These are phyloP conservation scores for Oryzias sinensis DNA, from an alignment of 2,797 vertebrate species.

Conservation along the genomic window DNA sequence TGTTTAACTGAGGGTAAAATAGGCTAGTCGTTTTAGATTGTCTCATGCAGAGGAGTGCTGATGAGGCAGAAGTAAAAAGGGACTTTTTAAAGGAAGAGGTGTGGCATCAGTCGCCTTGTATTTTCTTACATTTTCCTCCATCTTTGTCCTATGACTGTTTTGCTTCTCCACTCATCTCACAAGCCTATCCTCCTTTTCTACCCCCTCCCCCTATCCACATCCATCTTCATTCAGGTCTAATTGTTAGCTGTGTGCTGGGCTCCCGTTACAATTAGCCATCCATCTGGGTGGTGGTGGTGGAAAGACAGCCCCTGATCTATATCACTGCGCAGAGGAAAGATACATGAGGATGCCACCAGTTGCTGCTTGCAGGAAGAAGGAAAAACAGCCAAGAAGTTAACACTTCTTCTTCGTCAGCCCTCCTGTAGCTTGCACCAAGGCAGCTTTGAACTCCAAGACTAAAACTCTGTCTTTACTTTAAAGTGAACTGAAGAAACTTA, in stretches of 20 bases:
- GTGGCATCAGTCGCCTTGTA: conserved; percentile 23
- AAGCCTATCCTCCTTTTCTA: background rate
- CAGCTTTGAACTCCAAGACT: background rate
- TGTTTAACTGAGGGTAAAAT: conserved; percentile 53
- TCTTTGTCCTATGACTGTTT: conserved; percentile 1
- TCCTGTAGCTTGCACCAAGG: background rate
- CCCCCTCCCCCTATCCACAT: conserved; percentile 33
- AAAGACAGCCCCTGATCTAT: conserved; percentile 50
- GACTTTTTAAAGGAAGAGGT: conserved; percentile 21
- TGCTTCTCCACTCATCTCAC: conserved; percentile 3
- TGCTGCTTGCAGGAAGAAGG: conserved; percentile 22
- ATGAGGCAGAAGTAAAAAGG: conserved; percentile 13
- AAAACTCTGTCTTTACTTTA: background rate
- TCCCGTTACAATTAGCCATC: conserved; percentile 71
- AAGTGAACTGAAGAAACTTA: conserved; percentile 10
- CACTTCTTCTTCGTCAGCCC: conserved; percentile 4
- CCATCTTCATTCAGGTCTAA: conserved; percentile 68
- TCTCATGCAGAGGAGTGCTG: conserved; percentile 39
- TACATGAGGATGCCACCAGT: conserved; percentile 46
- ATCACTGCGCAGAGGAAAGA: conserved; percentile 42
- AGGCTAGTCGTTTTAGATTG: conserved; percentile 38
- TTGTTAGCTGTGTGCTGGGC: conserved; percentile 65
- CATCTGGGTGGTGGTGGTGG: conserved; percentile 60
- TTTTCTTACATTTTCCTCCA: conserved; percentile 34
- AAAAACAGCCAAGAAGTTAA: conserved; percentile 12